These are phyloP conservation scores for Stomorhina lunata DNA, from an alignment of 2,888 invertebrate species.

Conservation along the genomic window DNA sequence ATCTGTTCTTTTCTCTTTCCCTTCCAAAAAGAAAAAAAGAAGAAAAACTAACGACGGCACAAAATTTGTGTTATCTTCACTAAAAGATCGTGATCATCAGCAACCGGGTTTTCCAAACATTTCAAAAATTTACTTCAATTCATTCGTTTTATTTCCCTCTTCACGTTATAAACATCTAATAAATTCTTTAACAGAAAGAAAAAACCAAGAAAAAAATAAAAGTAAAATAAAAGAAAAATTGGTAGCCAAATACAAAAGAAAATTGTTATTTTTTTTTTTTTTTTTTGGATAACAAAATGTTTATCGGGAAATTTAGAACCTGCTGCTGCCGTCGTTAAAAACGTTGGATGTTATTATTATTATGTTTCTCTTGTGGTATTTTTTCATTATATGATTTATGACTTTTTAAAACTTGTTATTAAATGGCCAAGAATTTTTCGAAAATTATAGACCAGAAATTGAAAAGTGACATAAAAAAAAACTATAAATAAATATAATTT, in stretches of 20 bases:
- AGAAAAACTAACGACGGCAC: too few relatives aligned
- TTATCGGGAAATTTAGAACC: constrained; percentile 56
- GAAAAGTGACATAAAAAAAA: not conserved
- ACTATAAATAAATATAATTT: not conserved
- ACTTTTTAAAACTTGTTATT: constrained; percentile 17
- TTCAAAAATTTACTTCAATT: not conserved
- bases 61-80: too few relatives aligned
- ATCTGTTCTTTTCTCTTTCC: too few relatives aligned
- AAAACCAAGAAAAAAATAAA: not conserved
- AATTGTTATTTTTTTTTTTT: not conserved
- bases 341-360: not conserved
- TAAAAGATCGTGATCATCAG: too few relatives aligned
- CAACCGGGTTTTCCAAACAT: constrained; percentile 29
- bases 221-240: not conserved
- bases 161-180: too few relatives aligned
- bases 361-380: constrained; percentile 33
- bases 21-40: too few relatives aligned
- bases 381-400: constrained; percentile 57
- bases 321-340: constrained; percentile 63
- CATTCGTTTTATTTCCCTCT: too few relatives aligned
- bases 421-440: not conserved
- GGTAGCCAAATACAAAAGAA: not conserved
- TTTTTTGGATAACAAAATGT: constrained; percentile 22
- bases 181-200: too few relatives aligned
- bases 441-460: not conserved